phyloP scores from a whole-genome alignment of 2,888 invertebrate species.

The Sphaerophoria rueppellii region DNA sequence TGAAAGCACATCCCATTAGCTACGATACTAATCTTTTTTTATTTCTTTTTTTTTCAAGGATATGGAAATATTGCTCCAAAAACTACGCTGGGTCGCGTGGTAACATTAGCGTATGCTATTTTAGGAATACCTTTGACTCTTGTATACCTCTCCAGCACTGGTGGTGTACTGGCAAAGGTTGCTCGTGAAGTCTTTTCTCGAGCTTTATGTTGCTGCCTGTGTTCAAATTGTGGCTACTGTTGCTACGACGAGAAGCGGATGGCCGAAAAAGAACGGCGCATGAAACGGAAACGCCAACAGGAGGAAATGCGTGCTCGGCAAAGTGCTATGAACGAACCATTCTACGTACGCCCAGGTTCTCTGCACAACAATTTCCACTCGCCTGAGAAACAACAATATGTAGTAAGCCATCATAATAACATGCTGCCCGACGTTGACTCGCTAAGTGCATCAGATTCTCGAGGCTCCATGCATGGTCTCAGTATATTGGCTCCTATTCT shows the following conservation, averaged over 20 bases:
- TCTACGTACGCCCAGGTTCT: slow-evolving; percentile 85
- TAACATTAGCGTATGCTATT: slow-evolving; percentile 93
- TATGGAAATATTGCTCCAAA: slow-evolving; percentile 96
- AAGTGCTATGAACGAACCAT: slow-evolving; percentile 86
- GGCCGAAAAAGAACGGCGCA: slow-evolving; percentile 92
- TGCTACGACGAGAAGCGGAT: slow-evolving; percentile 93
- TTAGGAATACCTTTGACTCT: slow-evolving; percentile 94
- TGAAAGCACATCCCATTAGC: slow-evolving; percentile 44
- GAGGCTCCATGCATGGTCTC: slow-evolving; percentile 88
- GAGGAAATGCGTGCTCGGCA: slow-evolving; percentile 88
- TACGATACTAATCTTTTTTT: slow-evolving; percentile 39
- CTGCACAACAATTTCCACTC: slow-evolving; percentile 83
- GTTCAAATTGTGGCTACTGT: slow-evolving; percentile 93
- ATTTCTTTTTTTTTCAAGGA: slow-evolving; percentile 85
- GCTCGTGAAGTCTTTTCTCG: slow-evolving; percentile 93
- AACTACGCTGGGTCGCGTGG: slow-evolving; percentile 93
- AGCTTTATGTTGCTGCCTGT: slow-evolving; percentile 92
- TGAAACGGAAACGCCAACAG: slow-evolving; percentile 92
- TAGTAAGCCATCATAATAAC: slow-evolving; percentile 74
- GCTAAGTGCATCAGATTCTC: slow-evolving; percentile 88
- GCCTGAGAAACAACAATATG: slow-evolving; percentile 82
- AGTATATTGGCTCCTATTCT: slow-evolving; percentile 95
- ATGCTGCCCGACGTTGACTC: slow-evolving; percentile 85
- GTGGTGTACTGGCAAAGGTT: slow-evolving; percentile 91
- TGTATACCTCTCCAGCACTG: slow-evolving; percentile 93